phyloP scores from a whole-genome alignment of 2,888 invertebrate species.

The Erebia epiphron region DNA sequence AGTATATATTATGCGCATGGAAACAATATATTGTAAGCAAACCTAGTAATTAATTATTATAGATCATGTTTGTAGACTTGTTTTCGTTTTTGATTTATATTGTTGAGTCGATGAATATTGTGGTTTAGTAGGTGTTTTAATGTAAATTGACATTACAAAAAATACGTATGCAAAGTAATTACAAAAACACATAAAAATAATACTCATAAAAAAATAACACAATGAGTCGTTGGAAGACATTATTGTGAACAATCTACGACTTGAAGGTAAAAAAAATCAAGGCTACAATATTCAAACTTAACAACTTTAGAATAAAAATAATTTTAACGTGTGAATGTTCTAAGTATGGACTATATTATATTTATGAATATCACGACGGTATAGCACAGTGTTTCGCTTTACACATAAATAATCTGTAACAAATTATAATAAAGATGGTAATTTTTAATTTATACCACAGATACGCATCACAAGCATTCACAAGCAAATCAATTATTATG shows the following conservation, averaged over 20 bases:
- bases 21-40: too few species aligned
- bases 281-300: background rate
- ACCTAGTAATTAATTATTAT: too few species aligned
- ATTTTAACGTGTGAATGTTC: background rate
- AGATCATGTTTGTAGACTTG: too few species aligned
- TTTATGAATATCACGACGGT: background rate
- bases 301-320: background rate
- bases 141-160: background rate
- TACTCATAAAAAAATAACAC: background rate
- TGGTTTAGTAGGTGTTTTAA: too few species aligned
- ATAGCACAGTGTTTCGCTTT: conserved; percentile 1
- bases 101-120: too few species aligned
- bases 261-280: background rate
- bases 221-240: background rate
- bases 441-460: conserved; percentile 4
- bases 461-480: conserved; percentile 7
- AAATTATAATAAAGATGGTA: background rate
- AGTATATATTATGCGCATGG: too few species aligned
- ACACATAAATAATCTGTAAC: background rate
- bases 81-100: too few species aligned
- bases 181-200: too few species aligned
- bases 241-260: background rate
- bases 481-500: conserved; percentile 18
- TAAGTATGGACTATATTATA: background rate
- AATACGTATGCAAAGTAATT: background rate